These are phyloP conservation scores for Polydrusus cervinus DNA, from an alignment of 2,888 invertebrate species.

Conservation along the genomic window DNA sequence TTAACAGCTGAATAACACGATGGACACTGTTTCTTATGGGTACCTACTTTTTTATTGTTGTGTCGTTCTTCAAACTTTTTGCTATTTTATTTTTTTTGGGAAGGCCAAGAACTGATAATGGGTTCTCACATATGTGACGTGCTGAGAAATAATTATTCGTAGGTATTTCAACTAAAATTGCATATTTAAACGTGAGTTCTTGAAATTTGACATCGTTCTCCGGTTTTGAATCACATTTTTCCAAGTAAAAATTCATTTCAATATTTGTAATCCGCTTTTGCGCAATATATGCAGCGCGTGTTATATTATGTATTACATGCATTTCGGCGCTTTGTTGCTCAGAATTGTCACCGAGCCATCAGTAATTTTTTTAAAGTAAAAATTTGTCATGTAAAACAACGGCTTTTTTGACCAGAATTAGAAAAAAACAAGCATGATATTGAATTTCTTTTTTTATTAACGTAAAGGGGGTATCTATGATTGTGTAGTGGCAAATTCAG, in stretches of 20 bases:
- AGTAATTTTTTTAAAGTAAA: too few relatives aligned
- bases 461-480: too few relatives aligned
- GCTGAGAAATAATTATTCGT: background rate
- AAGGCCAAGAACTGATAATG: background rate
- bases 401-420: too few relatives aligned
- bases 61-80: background rate
- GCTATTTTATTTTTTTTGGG: background rate
- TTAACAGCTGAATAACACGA: background rate
- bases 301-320: too few relatives aligned
- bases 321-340: too few relatives aligned
- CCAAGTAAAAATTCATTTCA: background rate
- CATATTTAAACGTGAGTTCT: background rate
- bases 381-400: too few relatives aligned
- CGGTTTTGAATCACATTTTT: background rate
- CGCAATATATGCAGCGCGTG: too few relatives aligned
- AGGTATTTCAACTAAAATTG: background rate
- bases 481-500: too few relatives aligned
- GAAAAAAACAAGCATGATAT: too few relatives aligned
- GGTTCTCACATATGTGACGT: background rate
- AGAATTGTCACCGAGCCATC: too few relatives aligned
- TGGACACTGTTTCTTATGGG: background rate
- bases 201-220: background rate
- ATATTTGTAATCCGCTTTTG: too few relatives aligned
- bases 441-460: too few relatives aligned
- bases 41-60: slow-evolving; percentile 1